Percentiles rank a stretch among this genome's conserved stretches.
These are phyloP conservation scores for Xiphorhynchus elegans DNA, from an alignment of 2,113 vertebrate genomes.

Conservation along the genomic window DNA sequence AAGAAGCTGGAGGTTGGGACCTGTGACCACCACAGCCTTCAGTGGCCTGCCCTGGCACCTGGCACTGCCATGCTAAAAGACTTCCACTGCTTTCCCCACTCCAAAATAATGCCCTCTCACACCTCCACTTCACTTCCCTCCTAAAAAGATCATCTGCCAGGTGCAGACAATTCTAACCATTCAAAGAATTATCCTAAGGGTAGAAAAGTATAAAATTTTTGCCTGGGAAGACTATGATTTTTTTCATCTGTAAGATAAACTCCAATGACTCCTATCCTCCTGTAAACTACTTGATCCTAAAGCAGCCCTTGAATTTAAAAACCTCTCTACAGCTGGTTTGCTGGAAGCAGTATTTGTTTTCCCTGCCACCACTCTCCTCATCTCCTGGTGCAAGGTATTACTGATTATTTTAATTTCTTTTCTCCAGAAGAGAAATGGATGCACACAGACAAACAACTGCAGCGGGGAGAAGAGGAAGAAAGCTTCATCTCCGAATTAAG, in stretches of 20 bases:
- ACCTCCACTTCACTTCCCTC: not conserved
- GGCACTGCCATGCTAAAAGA: not conserved
- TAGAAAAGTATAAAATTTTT: not conserved
- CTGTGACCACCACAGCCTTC: not conserved
- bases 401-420: not conserved
- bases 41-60: not conserved
- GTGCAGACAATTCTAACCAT: not conserved
- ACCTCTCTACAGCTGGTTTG: not conserved
- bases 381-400: not conserved
- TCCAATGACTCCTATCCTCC: not conserved
- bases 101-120: not conserved
- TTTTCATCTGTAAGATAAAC: not conserved
- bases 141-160: not conserved
- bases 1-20: not conserved
- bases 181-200: not conserved
- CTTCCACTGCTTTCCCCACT: not conserved
- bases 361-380: not conserved
- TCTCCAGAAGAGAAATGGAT: not conserved
- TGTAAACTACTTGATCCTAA: not conserved
- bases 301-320: not conserved
- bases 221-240: not conserved
- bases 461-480: not conserved
- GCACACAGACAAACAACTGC: conserved; percentile 16
- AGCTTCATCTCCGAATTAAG: not conserved
- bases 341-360: not conserved